Base-by-base conservation (phyloP, 2,113 vertebrate species). In the Helogale parvula region DNA sequence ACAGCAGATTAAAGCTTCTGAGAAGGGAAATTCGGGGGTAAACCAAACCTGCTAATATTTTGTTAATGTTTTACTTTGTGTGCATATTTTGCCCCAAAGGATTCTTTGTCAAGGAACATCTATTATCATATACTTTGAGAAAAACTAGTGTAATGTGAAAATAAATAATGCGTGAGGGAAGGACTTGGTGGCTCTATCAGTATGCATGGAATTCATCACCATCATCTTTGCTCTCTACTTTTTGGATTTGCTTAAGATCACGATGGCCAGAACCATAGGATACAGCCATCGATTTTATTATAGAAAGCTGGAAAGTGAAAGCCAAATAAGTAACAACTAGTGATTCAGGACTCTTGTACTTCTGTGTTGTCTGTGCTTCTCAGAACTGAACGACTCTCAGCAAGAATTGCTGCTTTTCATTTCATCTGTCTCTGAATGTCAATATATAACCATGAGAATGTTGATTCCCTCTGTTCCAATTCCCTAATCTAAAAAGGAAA, bases 401-500 rank as follows among this genome's bases (percentile, higher is more conserved):
- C 89, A 69, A 69, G n/a, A 69, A 83, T 16, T 12, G 54, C 16
- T 96, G 33, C 83, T 85, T 89, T 69, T 14, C 50, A 50, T 69
- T 66, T 74, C 60, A 47, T 31, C 79, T 77, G 85, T 72, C 71
- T 95, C 38, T 2, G 60, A 96, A 50, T 86, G 41, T 45, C 84
- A 52, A 19, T 79, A 16, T 50, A 8, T 79, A 74, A 57, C 57
- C 16, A n/a, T 0, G 14, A 50, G 16, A 8, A 0, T 68, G 65
- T 29, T 35, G 54, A 76, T 8, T 47, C 65, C 65, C 69, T 27
- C 15, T 23, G 4, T 86, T 86, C 63, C 41, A 88, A 23, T 94
- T 50, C 41, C 69, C 85, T 92, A 80, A 89, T 86, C 65, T 92
- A 23, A 74, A 88, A 45, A 77, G 90, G 74, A 94, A 94, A 90